Evolutionary conservation across 2,797 vertebrate genomes (phyloP), one percentile per base, ranked within the genome.

Genomic region (Okamejei kenojei): DNA sequence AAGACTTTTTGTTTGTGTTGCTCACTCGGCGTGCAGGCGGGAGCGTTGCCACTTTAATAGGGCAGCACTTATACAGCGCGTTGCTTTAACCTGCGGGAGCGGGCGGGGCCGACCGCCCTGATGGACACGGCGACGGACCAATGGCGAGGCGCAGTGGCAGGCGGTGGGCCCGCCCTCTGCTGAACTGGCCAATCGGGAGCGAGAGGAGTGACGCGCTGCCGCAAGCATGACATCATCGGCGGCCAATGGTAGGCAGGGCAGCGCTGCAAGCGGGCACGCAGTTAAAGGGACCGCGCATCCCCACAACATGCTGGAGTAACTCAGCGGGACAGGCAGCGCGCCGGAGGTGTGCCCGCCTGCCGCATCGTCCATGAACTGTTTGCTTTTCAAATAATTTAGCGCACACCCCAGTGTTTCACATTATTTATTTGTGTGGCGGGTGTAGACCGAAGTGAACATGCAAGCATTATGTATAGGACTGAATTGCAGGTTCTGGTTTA

Each of bases 71-170:
- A 54, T 68, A 91, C 68, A 91, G 38, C 65, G 71, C 35, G 9
- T 74, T 15, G 0, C 2, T 2, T 74, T 74, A 45, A 74, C 68
- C 90, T 74, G 90, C 0, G 1, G 19, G 68, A 61, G 32, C 1
- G 71, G 71, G 10, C 71, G 90, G 26, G 5, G 9, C 68, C 3
- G 32, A 2, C 0, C 21, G 0, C 9, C 9, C 0, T 19, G 17
- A 92, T 45, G 1, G 90, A 92, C 71, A 17, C 21, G 0, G 11
- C 0, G 3, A 0, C 1, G 23, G 9, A 13, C 90, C 90, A 35
- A 92, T 63, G 38, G 71, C 0, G 13, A 4, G 0, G 4, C 21
- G 1, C 0, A 0, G 10, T 15, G 6, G 2, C 81, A 0, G 10
- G 1, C 7, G 0, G 6, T 7, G 4, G 54, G 15, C 17, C 4